Evolutionary conservation across 2,113 vertebrate species (phyloP).

Genomic region (Periophthalmus modestus): DNA sequence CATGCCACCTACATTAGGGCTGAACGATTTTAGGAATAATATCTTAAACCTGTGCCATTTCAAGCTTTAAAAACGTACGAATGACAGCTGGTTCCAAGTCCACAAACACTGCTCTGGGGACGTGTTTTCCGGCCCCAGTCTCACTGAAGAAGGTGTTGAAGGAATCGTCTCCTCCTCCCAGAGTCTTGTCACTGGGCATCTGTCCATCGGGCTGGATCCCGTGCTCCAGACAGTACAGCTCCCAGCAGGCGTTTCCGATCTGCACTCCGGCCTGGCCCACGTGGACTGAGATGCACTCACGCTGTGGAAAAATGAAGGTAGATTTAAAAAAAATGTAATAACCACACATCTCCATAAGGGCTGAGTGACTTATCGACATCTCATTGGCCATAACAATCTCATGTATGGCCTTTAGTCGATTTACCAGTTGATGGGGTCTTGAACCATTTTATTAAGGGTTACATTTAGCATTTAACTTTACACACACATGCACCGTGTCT

Average conservation of each 20-base stretch:
- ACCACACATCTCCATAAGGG: too few species aligned
- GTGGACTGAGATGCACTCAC: background rate
- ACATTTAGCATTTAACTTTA: too few species aligned
- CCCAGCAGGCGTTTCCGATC: background rate
- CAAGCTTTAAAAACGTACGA: background rate
- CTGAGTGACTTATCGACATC: too few species aligned
- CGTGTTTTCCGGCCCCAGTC: background rate
- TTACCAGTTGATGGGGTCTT: too few species aligned
- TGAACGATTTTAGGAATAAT: too few species aligned
- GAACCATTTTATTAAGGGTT: too few species aligned
- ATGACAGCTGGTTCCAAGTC: background rate
- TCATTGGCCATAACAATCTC: too few species aligned
- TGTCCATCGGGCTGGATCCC: background rate
- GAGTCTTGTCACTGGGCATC: background rate
- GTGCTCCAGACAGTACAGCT: background rate
- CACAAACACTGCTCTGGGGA: background rate
- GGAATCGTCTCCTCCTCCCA: background rate
- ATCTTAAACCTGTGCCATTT: background rate
- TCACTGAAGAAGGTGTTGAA: constrained; percentile 5
- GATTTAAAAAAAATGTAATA: too few species aligned
- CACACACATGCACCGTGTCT: too few species aligned
- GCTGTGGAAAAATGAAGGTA: background rate
- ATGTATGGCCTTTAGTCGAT: too few species aligned
- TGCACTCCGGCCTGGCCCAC: constrained; percentile 1
- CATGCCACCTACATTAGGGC: too few species aligned